These are phyloP conservation scores for Poecilia velifera DNA, from an alignment of 2,797 vertebrate genomes.

Conservation along the genomic window DNA sequence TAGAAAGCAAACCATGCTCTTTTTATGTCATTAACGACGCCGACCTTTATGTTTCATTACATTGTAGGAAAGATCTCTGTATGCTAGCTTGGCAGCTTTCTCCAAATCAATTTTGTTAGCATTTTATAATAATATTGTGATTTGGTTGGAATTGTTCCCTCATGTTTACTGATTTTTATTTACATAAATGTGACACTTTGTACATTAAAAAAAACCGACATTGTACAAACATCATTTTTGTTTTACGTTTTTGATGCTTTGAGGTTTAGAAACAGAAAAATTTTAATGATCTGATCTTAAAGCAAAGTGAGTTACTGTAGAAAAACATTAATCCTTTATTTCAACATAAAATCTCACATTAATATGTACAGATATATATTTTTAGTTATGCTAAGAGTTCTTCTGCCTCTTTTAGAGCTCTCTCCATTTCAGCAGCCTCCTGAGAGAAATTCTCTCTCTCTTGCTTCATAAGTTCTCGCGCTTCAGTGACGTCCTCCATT, in stretches of 20 bases:
- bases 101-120: neutral
- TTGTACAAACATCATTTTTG: neutral
- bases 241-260: neutral
- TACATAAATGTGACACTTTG: neutral
- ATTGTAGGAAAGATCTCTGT: neutral
- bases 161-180: neutral
- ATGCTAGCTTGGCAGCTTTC: neutral
- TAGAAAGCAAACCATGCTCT: neutral
- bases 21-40: neutral
- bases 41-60: neutral
- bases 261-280: neutral
- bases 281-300: neutral
- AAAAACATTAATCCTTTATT: neutral
- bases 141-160: neutral
- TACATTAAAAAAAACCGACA: too few species aligned
- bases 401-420: conserved; percentile 75
- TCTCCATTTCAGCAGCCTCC: conserved; percentile 75
- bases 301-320: neutral
- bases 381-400: conserved; percentile 58
- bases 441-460: conserved; percentile 70
- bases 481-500: conserved; percentile 58
- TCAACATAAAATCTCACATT: neutral
- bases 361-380: neutral
- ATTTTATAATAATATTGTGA: neutral
- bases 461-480: conserved; percentile 56